These are phyloP conservation scores for Pseudomyrmex pallidus DNA, from an alignment of 1,140 invertebrate genomes.

Conservation along the genomic window DNA sequence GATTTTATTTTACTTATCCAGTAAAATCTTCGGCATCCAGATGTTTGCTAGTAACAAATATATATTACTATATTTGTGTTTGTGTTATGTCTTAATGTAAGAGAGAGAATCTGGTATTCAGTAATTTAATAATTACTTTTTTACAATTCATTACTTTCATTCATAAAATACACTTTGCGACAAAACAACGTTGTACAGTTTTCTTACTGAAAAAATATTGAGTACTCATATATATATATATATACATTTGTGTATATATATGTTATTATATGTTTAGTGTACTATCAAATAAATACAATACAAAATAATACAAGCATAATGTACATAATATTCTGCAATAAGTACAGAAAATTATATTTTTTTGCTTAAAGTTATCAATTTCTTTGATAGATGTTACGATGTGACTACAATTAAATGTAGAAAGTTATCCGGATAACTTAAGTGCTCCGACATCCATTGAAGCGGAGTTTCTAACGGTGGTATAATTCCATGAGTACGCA, in stretches of 20 bases:
- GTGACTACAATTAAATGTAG: constrained; percentile 91
- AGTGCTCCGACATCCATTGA: constrained; percentile 98
- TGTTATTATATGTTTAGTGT: background rate
- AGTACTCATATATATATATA: background rate
- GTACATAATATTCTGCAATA: constrained; percentile 19
- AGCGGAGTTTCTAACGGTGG: constrained; percentile 95
- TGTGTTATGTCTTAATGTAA: too few relatives aligned
- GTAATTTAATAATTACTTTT: too few relatives aligned
- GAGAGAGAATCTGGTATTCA: too few relatives aligned
- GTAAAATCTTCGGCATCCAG: too few relatives aligned
- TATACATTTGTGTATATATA: background rate
- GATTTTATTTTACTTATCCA: too few relatives aligned
- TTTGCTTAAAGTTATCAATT: constrained; percentile 24
- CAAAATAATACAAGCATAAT: constrained; percentile 55
- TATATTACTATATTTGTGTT: too few relatives aligned
- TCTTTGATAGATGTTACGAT: constrained; percentile 75
- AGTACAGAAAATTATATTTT: constrained; percentile 36
- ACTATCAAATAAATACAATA: constrained; percentile 64
- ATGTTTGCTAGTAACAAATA: too few relatives aligned
- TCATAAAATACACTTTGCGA: constrained; percentile 6
- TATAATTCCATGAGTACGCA: constrained; percentile 95
- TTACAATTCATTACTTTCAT: too few relatives aligned
- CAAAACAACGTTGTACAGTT: constrained; percentile 3
- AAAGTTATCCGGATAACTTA: constrained; percentile 99
- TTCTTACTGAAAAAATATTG: background rate